These are phyloP conservation scores for Rousettus madagascariensis DNA, from an alignment of 2,797 vertebrate genomes.

Conservation along the genomic window DNA sequence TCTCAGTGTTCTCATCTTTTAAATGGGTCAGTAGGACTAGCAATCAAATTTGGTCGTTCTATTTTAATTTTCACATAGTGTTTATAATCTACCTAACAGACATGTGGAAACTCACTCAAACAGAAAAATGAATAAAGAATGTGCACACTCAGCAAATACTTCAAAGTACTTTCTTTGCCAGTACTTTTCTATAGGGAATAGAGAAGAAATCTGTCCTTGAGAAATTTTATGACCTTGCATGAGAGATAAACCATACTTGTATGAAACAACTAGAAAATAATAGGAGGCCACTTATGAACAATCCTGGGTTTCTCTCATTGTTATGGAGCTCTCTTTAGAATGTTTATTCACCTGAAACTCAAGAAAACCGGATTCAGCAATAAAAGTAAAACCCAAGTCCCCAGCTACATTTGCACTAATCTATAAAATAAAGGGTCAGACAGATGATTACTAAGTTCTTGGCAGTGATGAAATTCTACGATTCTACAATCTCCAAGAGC, in stretches of 20 bases:
- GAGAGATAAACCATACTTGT: background rate
- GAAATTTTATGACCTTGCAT: background rate
- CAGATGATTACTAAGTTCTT: background rate
- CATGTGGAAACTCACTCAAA: background rate
- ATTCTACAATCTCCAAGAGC: background rate
- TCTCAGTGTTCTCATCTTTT: background rate
- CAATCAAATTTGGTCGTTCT: background rate
- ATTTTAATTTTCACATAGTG: background rate
- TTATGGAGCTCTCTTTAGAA: background rate
- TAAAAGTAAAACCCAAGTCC: background rate
- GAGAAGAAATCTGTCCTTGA: background rate
- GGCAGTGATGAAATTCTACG: conserved; percentile 1
- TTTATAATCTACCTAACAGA: background rate
- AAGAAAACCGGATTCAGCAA: conserved; percentile 28
- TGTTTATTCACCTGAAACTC: conserved; percentile 28
- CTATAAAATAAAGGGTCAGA: background rate
- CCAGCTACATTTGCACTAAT: background rate
- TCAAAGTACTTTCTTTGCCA: background rate
- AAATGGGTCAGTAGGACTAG: background rate
- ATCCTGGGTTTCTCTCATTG: background rate
- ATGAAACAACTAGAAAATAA: background rate
- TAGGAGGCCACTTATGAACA: background rate
- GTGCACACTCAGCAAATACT: background rate
- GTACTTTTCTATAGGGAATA: background rate
- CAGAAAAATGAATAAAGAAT: background rate